Conservation (phyloP, 2,797 vertebrate genomes). For the Brachymystax lenok region DNA sequence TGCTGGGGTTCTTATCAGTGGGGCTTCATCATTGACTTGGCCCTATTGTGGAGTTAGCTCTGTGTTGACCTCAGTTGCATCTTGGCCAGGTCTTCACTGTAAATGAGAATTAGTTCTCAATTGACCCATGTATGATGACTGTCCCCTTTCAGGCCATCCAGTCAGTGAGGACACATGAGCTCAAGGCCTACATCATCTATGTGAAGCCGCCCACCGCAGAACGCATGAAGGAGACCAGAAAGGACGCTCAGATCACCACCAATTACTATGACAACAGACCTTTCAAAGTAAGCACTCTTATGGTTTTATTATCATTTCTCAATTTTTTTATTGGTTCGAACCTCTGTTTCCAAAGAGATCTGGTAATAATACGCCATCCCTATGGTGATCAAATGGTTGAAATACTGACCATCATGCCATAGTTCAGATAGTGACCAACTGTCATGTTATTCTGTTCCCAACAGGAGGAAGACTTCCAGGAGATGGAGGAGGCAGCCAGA, state of each 20-base stretch:
- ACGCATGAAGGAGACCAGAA: slow-evolving; percentile 83
- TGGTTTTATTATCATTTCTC: not conserved
- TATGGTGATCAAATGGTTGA: not conserved
- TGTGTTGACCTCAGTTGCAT: not conserved
- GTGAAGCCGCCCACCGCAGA: slow-evolving; percentile 86
- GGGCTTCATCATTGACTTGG: not conserved
- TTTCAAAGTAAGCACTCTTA: slow-evolving; percentile 81
- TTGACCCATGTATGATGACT: slow-evolving; percentile 1
- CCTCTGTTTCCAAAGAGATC: not conserved
- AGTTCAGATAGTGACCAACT: too few relatives aligned
- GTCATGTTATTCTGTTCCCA: too few relatives aligned
- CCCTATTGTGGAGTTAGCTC: not conserved
- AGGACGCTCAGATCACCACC: slow-evolving; percentile 83
- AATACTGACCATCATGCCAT: not conserved
- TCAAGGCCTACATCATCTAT: slow-evolving; percentile 91
- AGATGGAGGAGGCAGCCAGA: slow-evolving; percentile 85
- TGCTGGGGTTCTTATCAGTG: not conserved
- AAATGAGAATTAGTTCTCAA: not conserved
- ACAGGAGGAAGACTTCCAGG: slow-evolving; percentile 93
- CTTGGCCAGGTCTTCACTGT: too few relatives aligned
- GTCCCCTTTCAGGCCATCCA: slow-evolving; percentile 79
- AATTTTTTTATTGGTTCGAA: not conserved
- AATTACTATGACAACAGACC: slow-evolving; percentile 87
- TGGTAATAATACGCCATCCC: not conserved
- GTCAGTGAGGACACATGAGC: slow-evolving; percentile 82